Percentiles rank a stretch among this genome's conserved stretches.
Evolutionary conservation across 2,888 invertebrate species (phyloP).

Genomic region (Campopleginae sp.): DNA sequence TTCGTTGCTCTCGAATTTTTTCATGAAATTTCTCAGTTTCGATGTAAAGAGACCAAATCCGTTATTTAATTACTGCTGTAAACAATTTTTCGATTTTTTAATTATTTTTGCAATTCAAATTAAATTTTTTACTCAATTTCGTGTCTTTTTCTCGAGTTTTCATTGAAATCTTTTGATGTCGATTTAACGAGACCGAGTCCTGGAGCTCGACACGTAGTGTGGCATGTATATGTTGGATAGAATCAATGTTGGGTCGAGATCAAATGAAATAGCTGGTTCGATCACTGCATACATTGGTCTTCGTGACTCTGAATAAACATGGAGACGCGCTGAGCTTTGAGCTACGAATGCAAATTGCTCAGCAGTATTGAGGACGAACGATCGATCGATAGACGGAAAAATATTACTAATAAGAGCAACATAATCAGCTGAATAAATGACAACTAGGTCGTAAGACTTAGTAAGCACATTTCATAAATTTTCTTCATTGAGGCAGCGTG

Average conservation of each 20-base stretch:
- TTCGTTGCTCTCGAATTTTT: too few relatives aligned
- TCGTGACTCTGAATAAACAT: conserved; percentile 14
- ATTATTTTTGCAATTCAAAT: too few relatives aligned
- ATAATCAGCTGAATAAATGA: neutral
- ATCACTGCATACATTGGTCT: neutral
- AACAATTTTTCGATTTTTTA: too few relatives aligned
- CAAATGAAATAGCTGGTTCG: conserved; percentile 42
- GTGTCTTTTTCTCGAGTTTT: too few relatives aligned
- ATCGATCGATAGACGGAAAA: neutral
- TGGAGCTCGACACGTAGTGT: neutral
- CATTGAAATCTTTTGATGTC: too few relatives aligned
- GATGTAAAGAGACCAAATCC: too few relatives aligned
- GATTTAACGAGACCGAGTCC: too few relatives aligned
- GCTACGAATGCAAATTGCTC: neutral
- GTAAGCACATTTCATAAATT: conserved; percentile 6
- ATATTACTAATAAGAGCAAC: neutral
- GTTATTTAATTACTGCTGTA: too few relatives aligned
- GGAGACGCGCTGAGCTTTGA: neutral
- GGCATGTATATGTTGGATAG: neutral
- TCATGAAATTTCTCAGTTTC: too few relatives aligned
- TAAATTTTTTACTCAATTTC: too few relatives aligned
- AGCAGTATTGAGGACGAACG: neutral
- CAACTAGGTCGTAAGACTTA: neutral
- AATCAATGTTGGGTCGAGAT: conserved; percentile 14
- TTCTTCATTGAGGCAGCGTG: conserved; percentile 84